Base-by-base conservation (phyloP, 2,888 invertebrate genomes). In the Autographa gamma region DNA sequence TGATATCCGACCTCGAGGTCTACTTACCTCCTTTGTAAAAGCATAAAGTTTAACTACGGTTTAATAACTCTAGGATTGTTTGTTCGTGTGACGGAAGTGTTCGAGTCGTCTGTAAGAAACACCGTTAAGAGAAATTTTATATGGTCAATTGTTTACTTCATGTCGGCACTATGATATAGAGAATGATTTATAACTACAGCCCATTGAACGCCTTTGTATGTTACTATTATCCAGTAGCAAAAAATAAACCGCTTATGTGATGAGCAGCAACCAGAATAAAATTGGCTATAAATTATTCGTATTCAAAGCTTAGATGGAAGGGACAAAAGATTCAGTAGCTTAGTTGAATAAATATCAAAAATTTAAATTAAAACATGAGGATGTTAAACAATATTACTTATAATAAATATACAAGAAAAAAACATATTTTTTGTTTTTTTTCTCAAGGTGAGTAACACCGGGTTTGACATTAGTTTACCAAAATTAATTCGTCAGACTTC, bases 41-140 rank as follows among this genome's bases (percentile, higher is more conserved):
- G 9, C 54, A 25, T 56, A 56, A 56, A 56, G 54, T 56, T 41
- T 69, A 56, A 58, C 52, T 38, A 63, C 74, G 64, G 56, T 70
- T 59, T 64, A 19, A 56, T 48, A 58, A 66, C 25, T 6, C 58
- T 16, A 13, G 19, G 8, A 54, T 58, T 31, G 52, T 63, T 54
- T 54, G 19, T 59, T 71, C 63, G 70, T 71, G 68, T 76, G 34
- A 7, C 66, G 74, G 74, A 80, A 79, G 74, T 69, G 67, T 61
- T 66, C 83, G 48, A 31, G 56, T 48, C 48, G n/a, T 48, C n/a
- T 4, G 74, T 79, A 82, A 48, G 16, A 67, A 72, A 81, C 80
- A 60, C 54, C 63, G 25, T 43, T 66, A 73, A 66, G 61, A 83
- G 58, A 76, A 73, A 77, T 79, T 66, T 41, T 31, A 14, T 60